A percentile compares a stretch with the other conserved stretches of the same genome.
Conservation (phyloP, 2,113 vertebrate species). For the Pterocles burchelli region DNA sequence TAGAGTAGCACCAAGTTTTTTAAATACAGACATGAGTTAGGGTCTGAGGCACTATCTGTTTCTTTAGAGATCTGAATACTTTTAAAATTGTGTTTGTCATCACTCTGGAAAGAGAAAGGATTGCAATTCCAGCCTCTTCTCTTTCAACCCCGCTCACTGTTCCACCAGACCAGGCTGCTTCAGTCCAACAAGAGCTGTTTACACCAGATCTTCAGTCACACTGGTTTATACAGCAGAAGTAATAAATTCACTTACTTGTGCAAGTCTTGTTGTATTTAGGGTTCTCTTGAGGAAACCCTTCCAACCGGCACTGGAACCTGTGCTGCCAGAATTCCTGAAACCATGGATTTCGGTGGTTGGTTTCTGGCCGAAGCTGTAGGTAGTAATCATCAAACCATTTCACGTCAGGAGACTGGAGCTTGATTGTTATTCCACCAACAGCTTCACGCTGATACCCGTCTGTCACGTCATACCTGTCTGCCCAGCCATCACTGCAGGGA, state of each 20-base stretch:
- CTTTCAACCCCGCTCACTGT: neutral
- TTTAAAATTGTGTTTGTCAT: neutral
- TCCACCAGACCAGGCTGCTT: neutral
- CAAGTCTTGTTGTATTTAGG: slow-evolving; percentile 94
- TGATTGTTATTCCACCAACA: slow-evolving; percentile 95
- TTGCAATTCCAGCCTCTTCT: neutral
- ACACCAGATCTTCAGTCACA: neutral
- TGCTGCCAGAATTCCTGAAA: slow-evolving; percentile 99
- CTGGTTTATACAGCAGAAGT: neutral
- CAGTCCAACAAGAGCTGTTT: neutral
- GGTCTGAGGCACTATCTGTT: neutral
- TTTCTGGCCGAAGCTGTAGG: slow-evolving; percentile 92
- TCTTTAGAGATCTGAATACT: neutral
- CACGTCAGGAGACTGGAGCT: slow-evolving; percentile 96
- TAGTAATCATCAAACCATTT: slow-evolving; percentile 99
- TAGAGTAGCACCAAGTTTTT: neutral
- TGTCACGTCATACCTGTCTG: slow-evolving; percentile 96
- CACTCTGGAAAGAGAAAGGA: neutral
- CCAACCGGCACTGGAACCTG: slow-evolving; percentile 91
- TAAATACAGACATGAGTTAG: neutral
- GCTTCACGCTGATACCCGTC: slow-evolving; percentile 93
- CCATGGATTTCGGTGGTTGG: slow-evolving; percentile 94
- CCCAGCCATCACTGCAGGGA: slow-evolving; percentile 92
- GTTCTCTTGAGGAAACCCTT: slow-evolving; percentile 91
- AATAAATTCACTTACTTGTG: slow-evolving; percentile 83